Evolutionary conservation across 1,140 invertebrate species (phyloP), one percentile per base, ranked within the genome.

Genomic region (Phenacoccus solenopsis): DNA sequence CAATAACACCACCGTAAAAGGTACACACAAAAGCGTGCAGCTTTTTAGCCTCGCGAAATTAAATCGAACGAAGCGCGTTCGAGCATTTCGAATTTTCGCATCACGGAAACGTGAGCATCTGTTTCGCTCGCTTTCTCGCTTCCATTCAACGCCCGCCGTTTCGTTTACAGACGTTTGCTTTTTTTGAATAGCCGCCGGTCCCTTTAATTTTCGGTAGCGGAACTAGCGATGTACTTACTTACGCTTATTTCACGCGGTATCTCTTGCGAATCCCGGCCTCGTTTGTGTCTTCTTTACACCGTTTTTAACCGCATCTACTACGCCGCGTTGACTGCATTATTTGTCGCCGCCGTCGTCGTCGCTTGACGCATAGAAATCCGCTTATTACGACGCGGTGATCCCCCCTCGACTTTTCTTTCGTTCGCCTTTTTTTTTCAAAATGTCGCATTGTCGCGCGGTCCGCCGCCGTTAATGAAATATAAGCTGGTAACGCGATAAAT

Each of bases 291-390:
- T 64, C 59, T 64, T 64, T 64, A 64, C 59, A 16, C 59, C 59
- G 59, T n/a, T 27, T 64, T 64, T 64, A 64, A 64, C 38, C 13
- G 59, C 56, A 4, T 64, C 59, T 24, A 64, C 21, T 38, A 64
- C 59, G 59, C 59, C 25, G 59, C 59, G 59, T 25, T 27, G 59
- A 64, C 59, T 64, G 25, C 59, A 27, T 64, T 64, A 25, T 64
- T 64, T 64, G 59, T 64, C 25, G 59, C n/a, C n/a, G n/a, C n/a
- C n/a, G n/a, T n/a, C n/a, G n/a, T n/a, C n/a, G n/a, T n/a, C n/a
- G n/a, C n/a, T n/a, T n/a, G n/a, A n/a, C n/a, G n/a, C n/a, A 64
- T 22, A 64, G 25, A 64, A 64, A 64, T 64, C 59, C 59, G 59
- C 59, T 64, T 64, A 64, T 64, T 64, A 20, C 25, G 59, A 20